Base-by-base conservation (phyloP, 2,797 vertebrate species). In the Xerus rutilus region DNA sequence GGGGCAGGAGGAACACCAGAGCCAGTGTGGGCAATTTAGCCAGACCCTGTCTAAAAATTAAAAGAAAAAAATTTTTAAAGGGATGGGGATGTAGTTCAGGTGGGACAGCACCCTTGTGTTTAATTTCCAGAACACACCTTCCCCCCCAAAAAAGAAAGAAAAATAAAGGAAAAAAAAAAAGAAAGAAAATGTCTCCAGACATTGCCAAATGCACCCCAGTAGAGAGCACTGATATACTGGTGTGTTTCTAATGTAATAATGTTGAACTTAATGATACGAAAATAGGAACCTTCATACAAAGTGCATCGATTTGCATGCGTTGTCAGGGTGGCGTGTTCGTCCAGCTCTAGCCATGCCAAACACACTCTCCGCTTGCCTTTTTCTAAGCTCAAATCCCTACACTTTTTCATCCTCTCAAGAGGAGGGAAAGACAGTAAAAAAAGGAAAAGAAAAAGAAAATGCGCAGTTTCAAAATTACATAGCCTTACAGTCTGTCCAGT, bases 391-490 rank as follows among this genome's bases (percentile, higher is more conserved):
- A 54, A 69, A 12, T 76, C 52, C 25, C 32, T 14, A 12, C 13
- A 81, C 57, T 47, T 83, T 90, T 74, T 57, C 30, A 78, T 78
- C 32, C 32, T 70, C 73, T 91, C 32, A 74, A 35, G 93, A 93
- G 83, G 21, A 72, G 8, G 13, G 43, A 45, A 91, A 91, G 52
- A 54, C 67, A 57, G 74, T 52, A 47, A 43, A 9, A 35, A 92
- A 69, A 93, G 54, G 57, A 6, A 6, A 81, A 67, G 78, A 62
- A 90, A 96, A 96, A 97, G 95, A 88, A 43, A 23, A 65, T 11
- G 39, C 49, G 4, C 95, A 96, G 92, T 97, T 97, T 98, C 98
- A 97, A 98, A 98, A 98, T 96, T 97, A 98, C 96, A 94, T 39
- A 69, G 91, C 94, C 97, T 96, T 93, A 25, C 47, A 57, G 86